Base-by-base conservation (phyloP, 2,888 invertebrate species). In the Clunio marinus region DNA sequence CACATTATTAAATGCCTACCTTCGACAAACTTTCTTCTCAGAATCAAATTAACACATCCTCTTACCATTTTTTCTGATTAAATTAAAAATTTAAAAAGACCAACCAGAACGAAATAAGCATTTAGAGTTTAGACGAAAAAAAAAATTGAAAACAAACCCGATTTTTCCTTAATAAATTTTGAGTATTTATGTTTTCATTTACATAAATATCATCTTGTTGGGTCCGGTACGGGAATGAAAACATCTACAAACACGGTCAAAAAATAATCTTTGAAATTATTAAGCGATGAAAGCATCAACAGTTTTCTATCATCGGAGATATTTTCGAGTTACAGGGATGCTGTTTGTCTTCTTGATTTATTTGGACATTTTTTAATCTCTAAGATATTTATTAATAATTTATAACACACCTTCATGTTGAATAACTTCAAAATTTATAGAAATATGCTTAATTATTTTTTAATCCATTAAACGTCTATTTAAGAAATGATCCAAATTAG, bases 141-240 rank as follows among this genome's bases (percentile, higher is more conserved):
- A n/a, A n/a, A n/a, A n/a, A n/a, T n/a, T n/a, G n/a, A n/a, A 57
- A 4, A 27, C 27, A 25, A 57, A 57, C 51, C 24, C 27, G 57
- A 57, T 7, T 57, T 57, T 27, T 57, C 25, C 46, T 25, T 27
- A 63, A 63, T 63, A 63, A 63, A 63, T 63, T 63, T 63, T 25
- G 41, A 63, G 63, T 63, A 41, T 66, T 66, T 66, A 66, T 66
- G 66, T 66, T 51, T 51, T 66, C 51, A 66, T 66, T 66, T 66
- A 66, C 66, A 66, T n/a, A n/a, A n/a, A n/a, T 66, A 66, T 66
- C 66, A 66, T 66, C 66, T 66, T 66, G 66, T 66, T 46, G 57
- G 66, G 66, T 66, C 66, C 22, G 2, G 7, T 17, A 8, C 5
- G 22, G 22, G 51, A 27, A 63, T 24, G 28, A 46, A 17, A 37